Evolutionary conservation across 2,888 invertebrate species (phyloP).

Genomic region (Apotomis turbidana): DNA sequence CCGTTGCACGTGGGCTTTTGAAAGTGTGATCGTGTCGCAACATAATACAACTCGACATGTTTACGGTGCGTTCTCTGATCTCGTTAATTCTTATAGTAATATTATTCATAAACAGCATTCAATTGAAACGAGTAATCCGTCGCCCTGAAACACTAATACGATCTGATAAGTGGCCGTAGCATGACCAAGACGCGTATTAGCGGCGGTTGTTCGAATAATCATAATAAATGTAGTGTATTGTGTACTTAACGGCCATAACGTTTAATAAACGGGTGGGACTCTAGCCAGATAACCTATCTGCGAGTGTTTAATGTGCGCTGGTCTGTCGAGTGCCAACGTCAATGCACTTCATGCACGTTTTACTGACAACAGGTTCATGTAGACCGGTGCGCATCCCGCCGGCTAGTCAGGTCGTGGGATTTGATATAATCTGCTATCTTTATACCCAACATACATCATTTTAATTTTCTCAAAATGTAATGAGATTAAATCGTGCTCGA

Average conservation of each 20-base stretch:
- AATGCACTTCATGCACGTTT: conserved; percentile 39
- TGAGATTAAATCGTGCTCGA: conserved; percentile 13
- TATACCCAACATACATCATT: conserved; percentile 13
- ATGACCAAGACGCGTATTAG: conserved; percentile 11
- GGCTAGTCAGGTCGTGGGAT: conserved; percentile 25
- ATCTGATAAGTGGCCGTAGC: conserved; percentile 10
- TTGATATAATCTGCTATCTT: conserved; percentile 19
- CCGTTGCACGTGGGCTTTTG: conserved; percentile 5
- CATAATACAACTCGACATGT: conserved; percentile 3
- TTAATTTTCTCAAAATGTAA: conserved; percentile 16
- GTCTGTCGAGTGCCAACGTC: conserved; percentile 36
- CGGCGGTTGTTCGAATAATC: conserved; percentile 18
- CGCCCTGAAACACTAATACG: not conserved
- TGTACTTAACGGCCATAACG: conserved; percentile 17
- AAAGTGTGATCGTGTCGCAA: conserved; percentile 16
- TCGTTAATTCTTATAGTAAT: not conserved
- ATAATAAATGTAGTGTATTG: conserved; percentile 3
- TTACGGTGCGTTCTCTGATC: conserved; percentile 1
- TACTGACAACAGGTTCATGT: conserved; percentile 24
- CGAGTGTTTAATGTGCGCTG: conserved; percentile 34
- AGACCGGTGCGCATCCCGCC: conserved; percentile 15
- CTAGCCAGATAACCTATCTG: conserved; percentile 32
- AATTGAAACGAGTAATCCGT: not conserved
- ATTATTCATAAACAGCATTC: not conserved
- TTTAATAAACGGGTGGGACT: conserved; percentile 19